Percentiles rank a stretch among this genome's conserved stretches.
Evolutionary conservation across 2,888 invertebrate species (phyloP).

Genomic region (Marasmarcha lunaedactyla): DNA sequence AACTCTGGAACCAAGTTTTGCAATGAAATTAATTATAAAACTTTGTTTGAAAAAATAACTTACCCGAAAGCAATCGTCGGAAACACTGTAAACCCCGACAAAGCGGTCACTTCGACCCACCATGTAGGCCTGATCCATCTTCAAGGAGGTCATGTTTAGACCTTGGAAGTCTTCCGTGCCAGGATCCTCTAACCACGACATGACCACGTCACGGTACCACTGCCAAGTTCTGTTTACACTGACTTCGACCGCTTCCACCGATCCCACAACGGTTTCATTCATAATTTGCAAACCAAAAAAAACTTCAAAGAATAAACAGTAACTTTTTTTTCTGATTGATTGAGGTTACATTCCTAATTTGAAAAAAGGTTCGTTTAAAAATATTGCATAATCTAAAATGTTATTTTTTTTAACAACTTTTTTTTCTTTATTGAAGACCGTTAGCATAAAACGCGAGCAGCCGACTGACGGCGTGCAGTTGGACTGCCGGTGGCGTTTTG

Average conservation of each 20-base stretch:
- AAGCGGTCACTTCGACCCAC: conserved; percentile 39
- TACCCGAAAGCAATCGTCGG: conserved; percentile 79
- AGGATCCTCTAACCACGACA: conserved; percentile 72
- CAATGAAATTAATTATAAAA: no score
- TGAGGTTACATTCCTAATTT: no score
- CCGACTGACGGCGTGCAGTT: no score
- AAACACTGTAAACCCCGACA: conserved; percentile 74
- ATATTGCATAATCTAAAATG: no score
- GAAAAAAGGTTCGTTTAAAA: no score
- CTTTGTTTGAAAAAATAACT: conserved; percentile 24
- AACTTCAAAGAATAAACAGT: no score
- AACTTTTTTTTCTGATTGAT: no score
- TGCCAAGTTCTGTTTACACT: conserved; percentile 42
- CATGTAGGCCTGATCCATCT: conserved; percentile 77
- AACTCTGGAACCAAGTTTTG: no score
- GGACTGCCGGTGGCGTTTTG: no score
- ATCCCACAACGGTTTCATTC: conserved; percentile 40
- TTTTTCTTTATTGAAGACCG: no score
- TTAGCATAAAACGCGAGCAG: no score
- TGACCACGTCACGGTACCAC: conserved; percentile 50
- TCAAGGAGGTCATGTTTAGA: conserved; percentile 68
- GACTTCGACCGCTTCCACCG: conserved; percentile 11
- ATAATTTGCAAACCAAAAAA: conserved; percentile 24
- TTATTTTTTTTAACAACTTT: no score
- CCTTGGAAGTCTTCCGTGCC: conserved; percentile 57